Percentiles rank a stretch among this genome's conserved stretches.
Conservation (phyloP, 2,888 invertebrate species). For the Seladonia tumulorum region DNA sequence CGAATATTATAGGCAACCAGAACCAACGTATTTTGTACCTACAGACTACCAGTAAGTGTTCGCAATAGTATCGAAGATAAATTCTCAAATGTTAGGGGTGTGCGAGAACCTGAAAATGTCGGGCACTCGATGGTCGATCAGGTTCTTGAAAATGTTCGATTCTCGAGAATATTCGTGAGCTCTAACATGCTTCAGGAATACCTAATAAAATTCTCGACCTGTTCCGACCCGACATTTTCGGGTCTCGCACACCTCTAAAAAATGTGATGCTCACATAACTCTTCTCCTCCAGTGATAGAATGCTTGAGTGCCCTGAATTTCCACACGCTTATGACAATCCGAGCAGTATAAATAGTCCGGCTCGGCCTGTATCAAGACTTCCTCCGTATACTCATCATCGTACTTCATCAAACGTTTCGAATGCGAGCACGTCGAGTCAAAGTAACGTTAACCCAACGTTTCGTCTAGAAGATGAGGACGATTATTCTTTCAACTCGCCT, state of each 20-base stretch:
- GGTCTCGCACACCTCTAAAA: neutral
- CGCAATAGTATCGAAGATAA: neutral
- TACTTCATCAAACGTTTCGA: conserved; percentile 85
- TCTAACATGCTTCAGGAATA: too few species aligned
- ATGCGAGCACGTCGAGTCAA: conserved; percentile 86
- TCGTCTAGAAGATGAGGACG: conserved; percentile 87
- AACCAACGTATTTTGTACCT: conserved; percentile 78
- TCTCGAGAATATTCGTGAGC: too few species aligned
- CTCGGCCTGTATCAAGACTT: conserved; percentile 82
- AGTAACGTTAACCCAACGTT: conserved; percentile 88
- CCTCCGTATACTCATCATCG: conserved; percentile 88
- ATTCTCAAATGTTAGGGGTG: neutral
- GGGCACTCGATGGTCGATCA: too few species aligned
- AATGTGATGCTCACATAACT: conserved; percentile 7
- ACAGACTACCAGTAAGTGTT: conserved; percentile 80
- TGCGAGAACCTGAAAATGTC: too few species aligned
- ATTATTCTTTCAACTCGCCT: conserved; percentile 83
- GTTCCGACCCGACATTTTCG: too few species aligned
- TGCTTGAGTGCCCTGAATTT: conserved; percentile 81
- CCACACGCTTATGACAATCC: conserved; percentile 86
- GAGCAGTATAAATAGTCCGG: conserved; percentile 84
- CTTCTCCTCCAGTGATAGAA: conserved; percentile 75
- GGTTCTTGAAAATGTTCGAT: too few species aligned
- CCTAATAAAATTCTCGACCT: too few species aligned
- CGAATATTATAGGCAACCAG: conserved; percentile 79